Conservation (phyloP, 1,140 invertebrate genomes). For the Lepeophtheirus salmonis region DNA sequence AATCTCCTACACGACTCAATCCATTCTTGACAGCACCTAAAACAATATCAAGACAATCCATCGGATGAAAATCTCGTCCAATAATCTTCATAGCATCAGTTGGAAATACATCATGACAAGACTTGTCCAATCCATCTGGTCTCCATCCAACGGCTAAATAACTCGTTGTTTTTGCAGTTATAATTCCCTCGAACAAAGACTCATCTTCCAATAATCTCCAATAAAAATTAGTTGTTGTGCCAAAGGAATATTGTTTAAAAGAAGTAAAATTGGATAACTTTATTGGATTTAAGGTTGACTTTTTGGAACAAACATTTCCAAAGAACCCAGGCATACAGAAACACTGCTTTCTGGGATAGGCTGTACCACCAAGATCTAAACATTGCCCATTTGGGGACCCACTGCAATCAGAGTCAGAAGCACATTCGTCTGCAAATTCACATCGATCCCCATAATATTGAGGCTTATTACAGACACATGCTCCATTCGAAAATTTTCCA, state of each 20-base stretch:
- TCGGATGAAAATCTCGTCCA: too few relatives aligned
- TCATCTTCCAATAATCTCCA: constrained; percentile 59
- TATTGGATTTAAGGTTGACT: constrained; percentile 17
- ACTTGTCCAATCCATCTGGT: constrained; percentile 44
- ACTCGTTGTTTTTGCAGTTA: constrained; percentile 58
- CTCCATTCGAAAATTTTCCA: constrained; percentile 48
- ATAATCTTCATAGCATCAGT: too few relatives aligned
- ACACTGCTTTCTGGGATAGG: constrained; percentile 58
- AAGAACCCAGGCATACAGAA: constrained; percentile 74
- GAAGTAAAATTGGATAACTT: constrained; percentile 34
- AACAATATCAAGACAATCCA: too few relatives aligned
- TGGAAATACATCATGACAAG: too few relatives aligned
- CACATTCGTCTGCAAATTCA: constrained; percentile 52
- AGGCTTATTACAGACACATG: constrained; percentile 56
- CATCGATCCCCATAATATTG: constrained; percentile 49
- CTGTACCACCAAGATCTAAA: constrained; percentile 52
- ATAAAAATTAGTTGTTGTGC: constrained; percentile 50
- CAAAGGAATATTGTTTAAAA: constrained; percentile 45
- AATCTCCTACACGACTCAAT: too few relatives aligned
- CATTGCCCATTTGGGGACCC: constrained; percentile 64
- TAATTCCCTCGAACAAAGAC: constrained; percentile 60
- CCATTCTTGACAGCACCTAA: too few relatives aligned
- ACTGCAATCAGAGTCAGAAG: constrained; percentile 52
- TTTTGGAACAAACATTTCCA: constrained; percentile 28
- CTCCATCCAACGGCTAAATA: constrained; percentile 72